These are phyloP conservation scores for Amphiprion percula DNA, from an alignment of 2,113 vertebrate species.

Conservation along the genomic window DNA sequence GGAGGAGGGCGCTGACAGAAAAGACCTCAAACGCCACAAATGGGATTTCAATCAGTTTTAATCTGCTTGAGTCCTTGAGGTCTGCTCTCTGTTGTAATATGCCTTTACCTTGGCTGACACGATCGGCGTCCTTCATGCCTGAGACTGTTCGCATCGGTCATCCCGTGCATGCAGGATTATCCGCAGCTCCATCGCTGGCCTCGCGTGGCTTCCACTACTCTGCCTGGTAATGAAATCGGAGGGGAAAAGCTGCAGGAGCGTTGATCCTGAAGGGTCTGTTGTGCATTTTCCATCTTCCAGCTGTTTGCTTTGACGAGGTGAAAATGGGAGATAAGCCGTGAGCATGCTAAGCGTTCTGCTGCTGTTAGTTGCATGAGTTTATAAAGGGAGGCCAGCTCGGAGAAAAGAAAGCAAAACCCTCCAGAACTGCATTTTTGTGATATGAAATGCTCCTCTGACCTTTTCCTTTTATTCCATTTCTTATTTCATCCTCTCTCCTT, in stretches of 20 bases:
- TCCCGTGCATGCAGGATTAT: conserved; percentile 69
- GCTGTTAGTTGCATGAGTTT: conserved; percentile 8
- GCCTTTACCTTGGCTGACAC: conserved; percentile 59
- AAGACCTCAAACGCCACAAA: conserved; percentile 75
- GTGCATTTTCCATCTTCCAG: conserved; percentile 32
- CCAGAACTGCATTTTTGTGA: conserved; percentile 25
- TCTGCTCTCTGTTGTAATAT: conserved; percentile 71
- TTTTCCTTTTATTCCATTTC: neutral
- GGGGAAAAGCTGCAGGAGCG: conserved; percentile 6
- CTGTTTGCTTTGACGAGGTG: conserved; percentile 56
- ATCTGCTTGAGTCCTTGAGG: conserved; percentile 78
- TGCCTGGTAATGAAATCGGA: conserved; percentile 49
- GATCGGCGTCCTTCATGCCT: conserved; percentile 77
- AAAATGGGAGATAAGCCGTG: conserved; percentile 57
- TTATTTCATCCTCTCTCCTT: neutral
- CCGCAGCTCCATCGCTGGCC: conserved; percentile 53
- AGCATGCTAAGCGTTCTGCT: conserved; percentile 43
- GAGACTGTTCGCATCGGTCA: conserved; percentile 63
- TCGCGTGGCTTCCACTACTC: conserved; percentile 9
- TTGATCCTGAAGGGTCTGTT: conserved; percentile 51
- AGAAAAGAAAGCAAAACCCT: conserved; percentile 38
- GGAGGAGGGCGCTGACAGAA: conserved; percentile 20
- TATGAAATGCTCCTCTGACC: conserved; percentile 22
- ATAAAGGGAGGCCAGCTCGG: neutral
- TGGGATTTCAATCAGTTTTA: conserved; percentile 85